Base-by-base conservation (phyloP, 2,888 invertebrate genomes). In the Esperia sulphurella region DNA sequence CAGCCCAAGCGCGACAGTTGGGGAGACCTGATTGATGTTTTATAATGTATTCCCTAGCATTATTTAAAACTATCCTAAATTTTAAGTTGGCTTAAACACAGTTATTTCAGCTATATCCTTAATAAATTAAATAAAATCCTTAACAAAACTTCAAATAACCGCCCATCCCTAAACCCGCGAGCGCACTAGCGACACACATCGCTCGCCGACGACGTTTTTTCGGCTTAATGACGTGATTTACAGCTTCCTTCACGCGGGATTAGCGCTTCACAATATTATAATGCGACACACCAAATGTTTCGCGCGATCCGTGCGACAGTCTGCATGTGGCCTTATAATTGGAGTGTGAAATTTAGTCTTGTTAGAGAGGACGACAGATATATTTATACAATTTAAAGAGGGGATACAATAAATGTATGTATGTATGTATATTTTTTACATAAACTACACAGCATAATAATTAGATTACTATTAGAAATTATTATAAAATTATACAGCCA, bases 221-320 rank as follows among this genome's bases (percentile, higher is more conserved):
- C 58, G 57, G 54, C 53, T 64, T 71, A 72, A 72, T 68, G 64
- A 59, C 55, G 64, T 81, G 79, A 81, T 79, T 72, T 78, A 81
- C 78, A 41, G 68, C 70, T 80, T 82, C 82, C 81, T 77, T 68
- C 66, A 71, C 69, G 70, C 65, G 54, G 71, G 71, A 77, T 77
- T 76, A 74, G 61, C 71, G 61, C 62, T 59, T 61, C 58, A 61
- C 68, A 63, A 62, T 65, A 65, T 62, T n/a, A 48, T 45, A 40
- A 48, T 41, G 46, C 48, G 54, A 50, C 49, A 54, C 13, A 62
- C 65, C 69, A 68, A 69, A 68, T 67, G 67, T 58, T 55, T 49
- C 56, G 46, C 46, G 51, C 52, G 66, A 63, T 56, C 55, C 58
- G 53, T 52, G 57, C 54, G 58, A 49, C 54, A 58, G 57, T 68